These are phyloP conservation scores for Enteromius unitaeniatus DNA, from an alignment of 2,797 vertebrate species.

Conservation along the genomic window DNA sequence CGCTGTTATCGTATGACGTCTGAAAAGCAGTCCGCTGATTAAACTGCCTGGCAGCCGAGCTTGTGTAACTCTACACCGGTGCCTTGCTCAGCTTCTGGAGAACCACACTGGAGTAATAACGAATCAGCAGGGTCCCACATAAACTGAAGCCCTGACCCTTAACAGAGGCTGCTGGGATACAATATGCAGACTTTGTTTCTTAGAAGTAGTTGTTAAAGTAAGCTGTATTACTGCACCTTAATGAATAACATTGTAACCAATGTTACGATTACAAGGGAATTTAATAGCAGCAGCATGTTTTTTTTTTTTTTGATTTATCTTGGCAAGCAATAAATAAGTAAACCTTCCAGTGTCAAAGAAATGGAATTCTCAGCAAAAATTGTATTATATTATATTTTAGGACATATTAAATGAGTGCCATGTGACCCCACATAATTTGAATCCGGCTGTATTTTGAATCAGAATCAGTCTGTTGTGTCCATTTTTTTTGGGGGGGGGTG, in stretches of 20 bases:
- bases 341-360: neutral
- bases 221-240: neutral
- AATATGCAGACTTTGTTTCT: neutral
- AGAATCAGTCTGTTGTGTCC: neutral
- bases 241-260: neutral
- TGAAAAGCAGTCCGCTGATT: slow-evolving; percentile 61
- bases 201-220: neutral
- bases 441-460: too few species aligned
- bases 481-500: neutral
- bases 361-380: neutral
- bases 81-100: slow-evolving; percentile 58
- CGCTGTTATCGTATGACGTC: slow-evolving; percentile 59
- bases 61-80: slow-evolving; percentile 26
- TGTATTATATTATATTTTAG: neutral
- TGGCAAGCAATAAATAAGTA: neutral
- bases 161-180: neutral
- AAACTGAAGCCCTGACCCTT: slow-evolving; percentile 13
- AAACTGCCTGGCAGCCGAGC: slow-evolving; percentile 59
- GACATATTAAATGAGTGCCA: neutral
- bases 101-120: slow-evolving; percentile 21
- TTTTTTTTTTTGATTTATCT: too few species aligned
- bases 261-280: neutral
- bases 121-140: slow-evolving; percentile 24
- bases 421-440: neutral
- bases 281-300: neutral